A percentile compares a stretch with the other conserved stretches of the same genome.
Conservation (phyloP, 2,888 invertebrate species). For the Pterostichus madidus region DNA sequence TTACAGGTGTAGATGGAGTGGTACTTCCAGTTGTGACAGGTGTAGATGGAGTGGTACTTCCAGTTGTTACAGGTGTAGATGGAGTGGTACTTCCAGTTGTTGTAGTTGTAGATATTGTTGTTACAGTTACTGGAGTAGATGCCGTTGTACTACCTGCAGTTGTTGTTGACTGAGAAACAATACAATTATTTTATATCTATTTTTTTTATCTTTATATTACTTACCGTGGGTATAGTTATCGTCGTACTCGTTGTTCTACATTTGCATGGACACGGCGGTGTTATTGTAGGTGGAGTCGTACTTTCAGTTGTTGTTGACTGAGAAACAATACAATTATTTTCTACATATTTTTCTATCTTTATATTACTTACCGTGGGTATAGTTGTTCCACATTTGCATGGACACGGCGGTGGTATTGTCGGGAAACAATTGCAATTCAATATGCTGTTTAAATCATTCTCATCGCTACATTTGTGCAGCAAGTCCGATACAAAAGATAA, state of each 20-base stretch:
- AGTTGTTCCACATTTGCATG: conserved; percentile 71
- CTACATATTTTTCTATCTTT: background rate
- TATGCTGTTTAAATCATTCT: conserved; percentile 37
- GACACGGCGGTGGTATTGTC: conserved; percentile 74
- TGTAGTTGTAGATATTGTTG: no score
- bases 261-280: conserved; percentile 72
- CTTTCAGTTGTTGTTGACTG: background rate
- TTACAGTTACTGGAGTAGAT: background rate
- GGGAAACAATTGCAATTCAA: conserved; percentile 58
- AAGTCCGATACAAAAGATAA: conserved; percentile 40
- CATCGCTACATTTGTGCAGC: conserved; percentile 52
- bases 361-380: conserved; percentile 69
- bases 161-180: background rate
- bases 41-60: background rate
- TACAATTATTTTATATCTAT: background rate
- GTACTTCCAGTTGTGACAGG: background rate
- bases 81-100: no score
- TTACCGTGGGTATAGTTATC: conserved; percentile 71
- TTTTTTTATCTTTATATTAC: background rate
- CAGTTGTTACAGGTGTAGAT: no score
- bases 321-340: background rate
- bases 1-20: background rate
- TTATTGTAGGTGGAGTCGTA: conserved; percentile 71
- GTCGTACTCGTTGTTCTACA: conserved; percentile 63
- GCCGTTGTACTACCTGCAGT: background rate